Evolutionary conservation across 1,140 invertebrate genomes (phyloP).

Genomic region (Polypedilum pembai): DNA sequence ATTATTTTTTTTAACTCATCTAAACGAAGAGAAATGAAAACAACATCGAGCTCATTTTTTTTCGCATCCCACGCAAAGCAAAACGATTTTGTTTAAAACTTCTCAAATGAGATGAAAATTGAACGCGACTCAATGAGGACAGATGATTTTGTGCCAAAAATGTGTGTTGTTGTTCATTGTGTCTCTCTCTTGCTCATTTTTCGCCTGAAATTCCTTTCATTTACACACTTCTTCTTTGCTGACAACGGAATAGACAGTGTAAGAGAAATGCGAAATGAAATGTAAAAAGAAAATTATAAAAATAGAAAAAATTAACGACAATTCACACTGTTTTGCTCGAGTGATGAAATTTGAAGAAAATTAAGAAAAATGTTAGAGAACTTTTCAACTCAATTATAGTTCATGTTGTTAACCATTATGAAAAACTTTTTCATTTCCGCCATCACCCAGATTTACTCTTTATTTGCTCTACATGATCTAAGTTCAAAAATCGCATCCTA

Average conservation of each 20-base stretch:
- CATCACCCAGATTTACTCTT: too few relatives aligned
- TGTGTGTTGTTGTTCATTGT: constrained; percentile 7
- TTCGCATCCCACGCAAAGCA: background rate
- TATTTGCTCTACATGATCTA: background rate
- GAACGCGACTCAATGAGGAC: constrained; percentile 2
- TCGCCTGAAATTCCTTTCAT: background rate
- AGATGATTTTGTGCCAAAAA: constrained; percentile 5
- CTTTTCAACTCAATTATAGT: background rate
- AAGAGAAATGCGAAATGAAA: too few relatives aligned
- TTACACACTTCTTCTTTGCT: background rate
- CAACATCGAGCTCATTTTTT: too few relatives aligned
- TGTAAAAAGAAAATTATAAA: background rate
- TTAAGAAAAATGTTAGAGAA: background rate
- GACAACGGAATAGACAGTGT: background rate
- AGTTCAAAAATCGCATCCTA: background rate
- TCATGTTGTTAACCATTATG: background rate
- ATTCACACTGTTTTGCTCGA: background rate
- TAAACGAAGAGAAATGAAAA: background rate
- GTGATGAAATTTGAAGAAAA: background rate
- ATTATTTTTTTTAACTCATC: background rate
- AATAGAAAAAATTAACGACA: constrained; percentile 18
- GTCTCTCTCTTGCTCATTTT: background rate
- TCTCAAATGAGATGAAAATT: constrained; percentile 7
- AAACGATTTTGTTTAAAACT: background rate
- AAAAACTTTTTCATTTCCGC: background rate